Conservation (phyloP, 2,113 vertebrate genomes). For the Notarius lentiginosus region DNA sequence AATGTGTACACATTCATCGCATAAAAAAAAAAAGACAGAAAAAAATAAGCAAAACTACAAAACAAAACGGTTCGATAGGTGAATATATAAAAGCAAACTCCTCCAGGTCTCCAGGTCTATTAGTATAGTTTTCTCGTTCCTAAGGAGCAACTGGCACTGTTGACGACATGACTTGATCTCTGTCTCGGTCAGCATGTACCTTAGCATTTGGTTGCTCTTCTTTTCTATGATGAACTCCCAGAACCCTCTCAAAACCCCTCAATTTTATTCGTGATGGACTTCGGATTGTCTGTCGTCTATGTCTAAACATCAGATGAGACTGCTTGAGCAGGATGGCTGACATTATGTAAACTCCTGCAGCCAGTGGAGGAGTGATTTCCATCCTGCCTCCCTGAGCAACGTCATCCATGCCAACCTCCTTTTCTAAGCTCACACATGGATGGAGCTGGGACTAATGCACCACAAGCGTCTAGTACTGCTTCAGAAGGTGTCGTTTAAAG, state of each 20-base stretch:
- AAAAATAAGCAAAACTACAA: conserved; percentile 24
- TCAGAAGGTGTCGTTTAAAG: conserved; percentile 9
- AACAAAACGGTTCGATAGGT: conserved; percentile 70
- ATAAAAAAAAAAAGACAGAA: conserved; percentile 45
- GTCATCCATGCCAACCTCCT: conserved; percentile 18
- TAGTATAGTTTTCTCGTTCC: conserved; percentile 57
- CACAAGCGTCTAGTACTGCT: conserved; percentile 27
- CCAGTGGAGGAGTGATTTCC: conserved; percentile 51
- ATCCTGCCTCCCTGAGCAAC: conserved; percentile 48
- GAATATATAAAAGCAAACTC: conserved; percentile 68
- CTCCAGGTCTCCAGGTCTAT: conserved; percentile 48
- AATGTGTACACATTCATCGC: conserved; percentile 65
- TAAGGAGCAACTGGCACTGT: conserved; percentile 58
- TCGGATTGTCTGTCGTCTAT: conserved; percentile 43
- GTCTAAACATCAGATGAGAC: conserved; percentile 38
- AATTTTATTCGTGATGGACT: conserved; percentile 28
- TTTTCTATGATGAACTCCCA: conserved; percentile 13
- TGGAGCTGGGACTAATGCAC: conserved; percentile 28
- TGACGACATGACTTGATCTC: conserved; percentile 51
- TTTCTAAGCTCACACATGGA: conserved; percentile 18
- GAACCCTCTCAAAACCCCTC: neutral
- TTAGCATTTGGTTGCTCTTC: conserved; percentile 17
- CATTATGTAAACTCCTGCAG: conserved; percentile 49
- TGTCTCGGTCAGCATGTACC: conserved; percentile 29
- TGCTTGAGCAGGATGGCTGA: conserved; percentile 52